Evolutionary conservation across 2,113 vertebrate genomes (phyloP).

Genomic region (Heterotilapia buettikoferi): DNA sequence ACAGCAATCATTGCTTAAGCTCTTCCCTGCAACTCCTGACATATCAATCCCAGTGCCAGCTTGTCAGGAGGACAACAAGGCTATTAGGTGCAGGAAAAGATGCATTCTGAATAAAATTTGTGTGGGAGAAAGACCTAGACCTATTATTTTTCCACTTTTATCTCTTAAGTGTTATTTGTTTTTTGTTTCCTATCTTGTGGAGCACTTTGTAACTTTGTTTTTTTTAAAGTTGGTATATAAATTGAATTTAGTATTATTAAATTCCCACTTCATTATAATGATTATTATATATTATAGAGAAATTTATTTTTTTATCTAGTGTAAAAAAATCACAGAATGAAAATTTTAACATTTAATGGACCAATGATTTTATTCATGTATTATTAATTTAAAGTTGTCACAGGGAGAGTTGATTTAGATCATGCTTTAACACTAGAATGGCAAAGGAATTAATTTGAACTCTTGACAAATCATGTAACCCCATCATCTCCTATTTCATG

Average conservation of each 20-base stretch:
- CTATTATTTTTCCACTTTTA: neutral
- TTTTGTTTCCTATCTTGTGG: neutral
- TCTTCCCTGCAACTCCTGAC: neutral
- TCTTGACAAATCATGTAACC: neutral
- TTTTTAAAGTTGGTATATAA: neutral
- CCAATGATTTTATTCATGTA: neutral
- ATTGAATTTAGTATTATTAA: neutral
- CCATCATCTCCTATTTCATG: neutral
- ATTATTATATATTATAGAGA: neutral
- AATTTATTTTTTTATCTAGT: neutral
- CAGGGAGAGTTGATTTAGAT: neutral
- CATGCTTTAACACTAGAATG: neutral
- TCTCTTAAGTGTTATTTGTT: neutral
- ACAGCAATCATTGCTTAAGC: neutral
- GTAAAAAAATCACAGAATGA: neutral
- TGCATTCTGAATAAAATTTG: neutral
- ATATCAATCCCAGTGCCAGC: neutral
- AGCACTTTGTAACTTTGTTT: neutral
- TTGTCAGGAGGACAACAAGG: neutral
- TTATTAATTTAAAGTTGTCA: neutral
- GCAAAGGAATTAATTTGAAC: neutral
- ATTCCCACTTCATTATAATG: neutral
- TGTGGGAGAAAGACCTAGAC: neutral
- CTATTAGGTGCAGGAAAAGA: neutral
- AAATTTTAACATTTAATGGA: neutral